Evolutionary conservation across 2,113 vertebrate species (phyloP).

Genomic region (Helogale parvula): DNA sequence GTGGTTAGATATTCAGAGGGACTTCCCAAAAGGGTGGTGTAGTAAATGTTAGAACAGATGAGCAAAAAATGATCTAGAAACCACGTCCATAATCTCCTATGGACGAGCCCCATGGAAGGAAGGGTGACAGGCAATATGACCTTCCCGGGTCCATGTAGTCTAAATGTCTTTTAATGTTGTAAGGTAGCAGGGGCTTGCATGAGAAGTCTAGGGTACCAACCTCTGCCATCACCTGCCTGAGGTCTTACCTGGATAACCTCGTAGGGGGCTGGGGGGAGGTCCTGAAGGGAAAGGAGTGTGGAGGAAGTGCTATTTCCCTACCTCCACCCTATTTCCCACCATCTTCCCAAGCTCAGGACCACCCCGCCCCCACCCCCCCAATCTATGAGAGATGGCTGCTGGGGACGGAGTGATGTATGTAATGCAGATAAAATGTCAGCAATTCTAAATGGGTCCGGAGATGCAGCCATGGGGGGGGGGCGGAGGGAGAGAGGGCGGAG

Average conservation of each 20-base stretch:
- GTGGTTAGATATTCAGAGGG: slow-evolving; percentile 60
- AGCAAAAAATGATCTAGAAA: neutral
- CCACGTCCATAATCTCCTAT: neutral
- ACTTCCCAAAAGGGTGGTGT: slow-evolving; percentile 49
- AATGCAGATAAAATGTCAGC: slow-evolving; percentile 84
- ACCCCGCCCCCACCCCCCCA: neutral
- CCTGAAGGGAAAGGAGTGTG: neutral
- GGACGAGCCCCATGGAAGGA: neutral
- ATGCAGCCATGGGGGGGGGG: slow-evolving; percentile 63
- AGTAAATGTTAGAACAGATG: neutral
- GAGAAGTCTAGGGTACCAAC: neutral
- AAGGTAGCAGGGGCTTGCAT: neutral
- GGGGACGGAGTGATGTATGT: slow-evolving; percentile 81
- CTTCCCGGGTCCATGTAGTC: neutral
- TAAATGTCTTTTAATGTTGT: neutral
- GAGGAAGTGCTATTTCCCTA: neutral
- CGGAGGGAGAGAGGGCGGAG: neutral
- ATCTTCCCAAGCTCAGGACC: slow-evolving; percentile 57
- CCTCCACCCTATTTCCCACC: slow-evolving; percentile 36
- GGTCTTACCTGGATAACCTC: neutral
- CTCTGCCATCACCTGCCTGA: neutral
- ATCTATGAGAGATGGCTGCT: slow-evolving; percentile 77
- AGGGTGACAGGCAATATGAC: neutral
- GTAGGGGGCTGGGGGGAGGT: neutral
- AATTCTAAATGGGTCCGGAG: slow-evolving; percentile 82